Percentiles rank a stretch among this genome's conserved stretches.
These are phyloP conservation scores for Lepus americanus DNA, from an alignment of 2,113 vertebrate species.

Conservation along the genomic window DNA sequence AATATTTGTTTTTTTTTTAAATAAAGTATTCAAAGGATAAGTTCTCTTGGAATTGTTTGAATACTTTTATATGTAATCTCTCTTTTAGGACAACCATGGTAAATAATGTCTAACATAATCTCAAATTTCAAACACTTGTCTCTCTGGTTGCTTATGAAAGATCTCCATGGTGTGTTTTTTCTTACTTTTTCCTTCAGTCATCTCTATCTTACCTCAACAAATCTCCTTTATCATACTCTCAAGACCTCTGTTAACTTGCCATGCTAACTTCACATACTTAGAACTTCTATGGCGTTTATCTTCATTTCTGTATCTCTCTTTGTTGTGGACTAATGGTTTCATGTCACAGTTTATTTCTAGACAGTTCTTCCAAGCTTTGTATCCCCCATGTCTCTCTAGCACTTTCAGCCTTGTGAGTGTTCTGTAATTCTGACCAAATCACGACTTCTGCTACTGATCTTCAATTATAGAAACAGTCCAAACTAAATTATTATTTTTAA, in stretches of 20 bases:
- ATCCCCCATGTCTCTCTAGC: background rate
- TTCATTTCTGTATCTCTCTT: slow-evolving; percentile 19
- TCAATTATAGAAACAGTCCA: background rate
- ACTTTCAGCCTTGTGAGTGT: slow-evolving; percentile 22
- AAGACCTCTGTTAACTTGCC: background rate
- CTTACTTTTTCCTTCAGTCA: no score
- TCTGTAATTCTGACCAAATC: slow-evolving; percentile 55
- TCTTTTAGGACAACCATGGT: background rate
- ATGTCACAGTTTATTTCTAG: slow-evolving; percentile 53
- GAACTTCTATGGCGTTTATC: slow-evolving; percentile 49
- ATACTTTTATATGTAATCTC: background rate
- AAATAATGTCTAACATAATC: background rate
- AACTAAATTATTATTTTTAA: background rate
- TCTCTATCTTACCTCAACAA: background rate
- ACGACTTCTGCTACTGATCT: background rate
- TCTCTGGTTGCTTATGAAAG: background rate
- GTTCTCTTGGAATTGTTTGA: background rate
- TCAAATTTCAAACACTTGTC: background rate
- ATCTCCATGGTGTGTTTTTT: background rate
- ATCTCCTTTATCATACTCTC: background rate
- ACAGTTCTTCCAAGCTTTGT: background rate
- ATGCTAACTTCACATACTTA: background rate
- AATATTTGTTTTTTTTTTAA: background rate
- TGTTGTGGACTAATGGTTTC: slow-evolving; percentile 14
- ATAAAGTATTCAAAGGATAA: background rate